A percentile compares a stretch with the other conserved stretches of the same genome.
These are phyloP conservation scores for Limnephilus marmoratus DNA, from an alignment of 2,888 invertebrate genomes.

Conservation along the genomic window DNA sequence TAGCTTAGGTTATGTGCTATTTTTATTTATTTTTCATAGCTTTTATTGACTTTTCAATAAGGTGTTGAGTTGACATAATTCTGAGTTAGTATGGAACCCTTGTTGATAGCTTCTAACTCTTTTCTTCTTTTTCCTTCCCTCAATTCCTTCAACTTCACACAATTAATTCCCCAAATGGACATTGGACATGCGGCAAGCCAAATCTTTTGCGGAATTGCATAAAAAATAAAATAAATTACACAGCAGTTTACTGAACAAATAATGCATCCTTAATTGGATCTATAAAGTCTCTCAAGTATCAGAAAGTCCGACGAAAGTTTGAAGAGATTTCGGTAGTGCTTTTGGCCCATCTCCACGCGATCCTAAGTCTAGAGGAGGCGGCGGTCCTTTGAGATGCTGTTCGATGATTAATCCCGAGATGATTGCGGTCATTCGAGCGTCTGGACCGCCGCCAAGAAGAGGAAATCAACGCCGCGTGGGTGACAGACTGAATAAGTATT, in stretches of 20 bases:
- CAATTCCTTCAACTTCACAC: background rate
- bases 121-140: background rate
- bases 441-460: slow-evolving; percentile 17
- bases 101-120: background rate
- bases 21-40: no score
- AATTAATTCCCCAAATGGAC: background rate
- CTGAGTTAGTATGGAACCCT: no score
- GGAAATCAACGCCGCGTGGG: slow-evolving; percentile 25
- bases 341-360: background rate
- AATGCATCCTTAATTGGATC: background rate
- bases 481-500: slow-evolving; percentile 12
- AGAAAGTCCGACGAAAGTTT: background rate
- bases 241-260: background rate
- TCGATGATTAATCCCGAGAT: slow-evolving; percentile 23
- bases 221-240: background rate
- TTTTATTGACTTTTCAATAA: no score
- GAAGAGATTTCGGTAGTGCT: background rate
- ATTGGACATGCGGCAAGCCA: background rate
- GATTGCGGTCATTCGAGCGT: slow-evolving; percentile 24
- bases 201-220: background rate
- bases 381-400: slow-evolving; percentile 3
- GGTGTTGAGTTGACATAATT: no score
- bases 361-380: background rate
- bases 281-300: background rate
- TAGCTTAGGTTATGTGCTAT: no score